Base-by-base conservation (phyloP, 2,113 vertebrate species). In the mouse (Mus musculus) region DNA sequence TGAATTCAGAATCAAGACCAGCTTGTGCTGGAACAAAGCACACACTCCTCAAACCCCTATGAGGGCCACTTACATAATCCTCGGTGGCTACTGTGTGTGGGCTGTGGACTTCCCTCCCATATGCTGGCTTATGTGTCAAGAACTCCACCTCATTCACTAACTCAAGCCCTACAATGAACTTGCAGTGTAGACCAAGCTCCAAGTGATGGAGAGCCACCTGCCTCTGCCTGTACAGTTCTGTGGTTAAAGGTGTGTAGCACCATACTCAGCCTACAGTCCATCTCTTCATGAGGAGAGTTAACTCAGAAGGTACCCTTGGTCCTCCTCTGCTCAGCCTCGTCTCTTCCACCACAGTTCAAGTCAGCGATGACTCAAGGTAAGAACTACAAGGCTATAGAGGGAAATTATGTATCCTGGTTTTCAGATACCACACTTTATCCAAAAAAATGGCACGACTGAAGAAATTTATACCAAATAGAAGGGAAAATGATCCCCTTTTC, bases 401-500 rank as follows among this genome's bases (percentile, higher is more conserved):
- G 24, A 65, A 88, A 93, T 75, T 17, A 26, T 63, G 28, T 33
- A 86, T 59, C 85, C 52, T 69, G 65, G 71, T 85, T 92, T 96
- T 88, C 61, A 77, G 67, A 85, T 11, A 6, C 75, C 75, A 91
- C 11, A 88, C 65, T 59, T 90, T 73, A 91, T 24, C n/a, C 91
- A 69, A 61, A 89, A 89, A 96, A 65, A 88, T 46, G 85, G 85
- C 7, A 93, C 36, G 28, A 56, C 20, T 95, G 33, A 88, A 93
- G 86, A 87, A 7, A 9, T 39, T 56, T 22, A 91, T 3, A 69
- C 28, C 49, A 67, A 54, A 91, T 19, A 1, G 86, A 95, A 85
- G 2, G 5, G 73, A 77, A 90, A 97, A 96, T 89, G 80, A 95
- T 71, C 77, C 42, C 46, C 39, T 77, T 56, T 92, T 95, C 73